Evolutionary conservation across 2,113 vertebrate genomes (phyloP).

Genomic region (Phylloscopus whistleri): DNA sequence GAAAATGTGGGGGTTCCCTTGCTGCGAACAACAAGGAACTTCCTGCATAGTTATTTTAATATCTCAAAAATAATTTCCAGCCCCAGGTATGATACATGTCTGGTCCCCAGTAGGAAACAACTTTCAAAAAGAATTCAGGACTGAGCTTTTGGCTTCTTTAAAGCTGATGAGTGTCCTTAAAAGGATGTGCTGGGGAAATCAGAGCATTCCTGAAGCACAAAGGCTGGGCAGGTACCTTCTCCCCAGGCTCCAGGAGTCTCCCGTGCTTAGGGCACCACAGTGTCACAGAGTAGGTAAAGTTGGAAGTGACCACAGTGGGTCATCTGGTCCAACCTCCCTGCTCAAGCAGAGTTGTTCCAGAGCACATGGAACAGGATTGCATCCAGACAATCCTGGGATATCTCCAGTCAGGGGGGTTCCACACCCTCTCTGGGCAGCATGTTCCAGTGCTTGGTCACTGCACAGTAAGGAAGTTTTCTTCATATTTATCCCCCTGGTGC

Average conservation of each 20-base stretch:
- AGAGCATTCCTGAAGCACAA: neutral
- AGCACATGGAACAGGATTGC: neutral
- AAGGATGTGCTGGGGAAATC: neutral
- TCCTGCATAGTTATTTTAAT: slow-evolving; percentile 21
- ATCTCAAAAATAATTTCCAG: neutral
- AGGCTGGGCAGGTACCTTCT: neutral
- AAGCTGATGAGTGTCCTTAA: neutral
- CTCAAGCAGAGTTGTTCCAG: neutral
- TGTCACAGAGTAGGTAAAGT: fast-evolving
- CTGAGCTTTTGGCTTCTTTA: neutral
- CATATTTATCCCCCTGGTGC: neutral
- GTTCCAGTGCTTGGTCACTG: neutral
- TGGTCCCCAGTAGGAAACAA: neutral
- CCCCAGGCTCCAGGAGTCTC: neutral
- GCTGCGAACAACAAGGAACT: slow-evolving; percentile 24
- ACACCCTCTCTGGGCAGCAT: neutral
- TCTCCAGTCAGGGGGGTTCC: neutral
- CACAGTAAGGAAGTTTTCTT: neutral
- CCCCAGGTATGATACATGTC: neutral
- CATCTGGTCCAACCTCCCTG: neutral
- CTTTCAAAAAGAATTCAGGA: neutral
- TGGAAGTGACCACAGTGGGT: neutral
- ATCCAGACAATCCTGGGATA: neutral
- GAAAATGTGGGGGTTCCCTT: slow-evolving; percentile 4
- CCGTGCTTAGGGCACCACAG: fast-evolving